These are phyloP conservation scores for Nephrotoma appendiculata DNA, from an alignment of 2,888 invertebrate genomes.

Conservation along the genomic window DNA sequence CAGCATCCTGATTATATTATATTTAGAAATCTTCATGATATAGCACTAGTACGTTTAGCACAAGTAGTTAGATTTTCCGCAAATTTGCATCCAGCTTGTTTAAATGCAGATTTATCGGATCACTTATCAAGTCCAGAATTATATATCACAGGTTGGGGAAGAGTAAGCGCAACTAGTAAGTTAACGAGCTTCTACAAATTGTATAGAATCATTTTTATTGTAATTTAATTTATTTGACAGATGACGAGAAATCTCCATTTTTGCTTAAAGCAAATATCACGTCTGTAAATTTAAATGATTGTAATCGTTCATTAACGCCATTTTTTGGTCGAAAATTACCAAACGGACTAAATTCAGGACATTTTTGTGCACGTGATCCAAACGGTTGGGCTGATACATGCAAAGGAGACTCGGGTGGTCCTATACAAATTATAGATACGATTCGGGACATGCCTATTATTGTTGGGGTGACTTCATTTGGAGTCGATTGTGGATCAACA, in stretches of 20 bases:
- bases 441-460: slow-evolving; percentile 15
- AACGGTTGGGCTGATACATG: slow-evolving; percentile 21
- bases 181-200: background rate
- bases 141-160: slow-evolving; percentile 19
- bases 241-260: slow-evolving; percentile 10
- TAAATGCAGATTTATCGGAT: slow-evolving; percentile 13
- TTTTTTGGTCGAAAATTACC: slow-evolving; percentile 7
- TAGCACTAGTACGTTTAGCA: slow-evolving; percentile 17
- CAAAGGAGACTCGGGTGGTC: slow-evolving; percentile 27
- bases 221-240: slow-evolving; percentile 7
- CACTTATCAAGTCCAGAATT: slow-evolving; percentile 8
- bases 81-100: slow-evolving; percentile 16
- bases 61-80: slow-evolving; percentile 7
- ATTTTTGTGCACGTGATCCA: slow-evolving; percentile 17
- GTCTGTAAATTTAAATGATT: slow-evolving; percentile 10
- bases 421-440: slow-evolving; percentile 17
- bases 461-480: slow-evolving; percentile 24
- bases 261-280: slow-evolving; percentile 16
- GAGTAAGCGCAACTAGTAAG: slow-evolving; percentile 11
- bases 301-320: slow-evolving; percentile 11
- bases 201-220: background rate
- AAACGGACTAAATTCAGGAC: slow-evolving; percentile 11
- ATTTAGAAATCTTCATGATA: slow-evolving; percentile 14
- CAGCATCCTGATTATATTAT: slow-evolving; percentile 11
- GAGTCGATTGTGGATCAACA: slow-evolving; percentile 19